These are phyloP conservation scores for Leptarthrus brevirostris DNA, from an alignment of 2,888 invertebrate species.

Conservation along the genomic window DNA sequence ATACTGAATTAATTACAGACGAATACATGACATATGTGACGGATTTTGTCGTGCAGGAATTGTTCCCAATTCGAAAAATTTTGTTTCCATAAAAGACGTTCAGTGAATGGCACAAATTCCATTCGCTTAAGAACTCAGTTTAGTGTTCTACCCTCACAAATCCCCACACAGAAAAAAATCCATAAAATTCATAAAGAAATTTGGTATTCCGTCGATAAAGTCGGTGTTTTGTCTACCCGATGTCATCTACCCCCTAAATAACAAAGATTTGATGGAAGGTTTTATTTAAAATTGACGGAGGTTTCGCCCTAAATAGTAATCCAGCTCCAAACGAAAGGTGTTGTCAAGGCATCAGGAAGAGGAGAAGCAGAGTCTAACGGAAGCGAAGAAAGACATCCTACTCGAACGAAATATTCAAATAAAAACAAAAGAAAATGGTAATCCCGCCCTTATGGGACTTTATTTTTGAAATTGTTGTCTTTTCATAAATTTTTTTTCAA, in stretches of 20 bases:
- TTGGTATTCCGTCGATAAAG: not conserved
- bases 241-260: not conserved
- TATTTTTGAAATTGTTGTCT: conserved; percentile 1
- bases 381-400: not conserved
- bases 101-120: too few species aligned
- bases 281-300: not conserved
- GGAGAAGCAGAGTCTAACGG: not conserved
- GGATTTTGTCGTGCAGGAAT: too few species aligned
- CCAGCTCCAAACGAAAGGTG: not conserved
- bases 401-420: not conserved
- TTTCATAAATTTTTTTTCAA: not conserved
- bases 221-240: not conserved
- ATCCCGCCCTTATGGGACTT: not conserved
- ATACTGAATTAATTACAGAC: not conserved
- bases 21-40: too few species aligned
- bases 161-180: not conserved
- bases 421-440: not conserved
- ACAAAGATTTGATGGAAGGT: not conserved
- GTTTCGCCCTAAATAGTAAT: not conserved
- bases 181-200: not conserved
- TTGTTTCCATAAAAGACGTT: too few species aligned
- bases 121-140: too few species aligned
- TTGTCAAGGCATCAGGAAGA: not conserved
- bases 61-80: too few species aligned
- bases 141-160: not conserved